Conservation (phyloP, 1,140 invertebrate species). For the Thaumatotibia leucotreta region DNA sequence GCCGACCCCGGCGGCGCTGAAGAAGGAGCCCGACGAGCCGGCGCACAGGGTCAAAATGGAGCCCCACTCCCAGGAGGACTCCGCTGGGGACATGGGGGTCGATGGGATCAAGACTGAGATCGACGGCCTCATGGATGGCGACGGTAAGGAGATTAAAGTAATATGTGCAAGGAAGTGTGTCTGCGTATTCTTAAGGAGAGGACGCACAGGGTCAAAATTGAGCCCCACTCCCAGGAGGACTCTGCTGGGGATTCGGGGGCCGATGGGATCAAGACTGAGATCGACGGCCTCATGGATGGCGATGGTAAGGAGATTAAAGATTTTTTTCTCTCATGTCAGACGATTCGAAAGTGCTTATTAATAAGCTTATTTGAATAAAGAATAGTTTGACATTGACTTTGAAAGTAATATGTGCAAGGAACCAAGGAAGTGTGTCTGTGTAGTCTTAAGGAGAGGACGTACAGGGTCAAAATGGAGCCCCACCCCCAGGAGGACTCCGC, state of each 20-base stretch:
- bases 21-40: slow-evolving; percentile 71
- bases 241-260: slow-evolving; percentile 45
- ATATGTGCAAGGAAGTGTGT: too few species aligned
- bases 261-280: slow-evolving; percentile 55
- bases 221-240: not conserved
- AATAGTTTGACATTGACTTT: too few species aligned
- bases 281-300: too few species aligned
- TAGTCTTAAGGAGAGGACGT: too few species aligned
- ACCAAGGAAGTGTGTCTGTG: too few species aligned
- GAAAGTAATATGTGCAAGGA: too few species aligned
- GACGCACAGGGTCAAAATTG: slow-evolving; percentile 56
- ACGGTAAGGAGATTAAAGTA: slow-evolving; percentile 48
- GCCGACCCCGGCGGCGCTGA: slow-evolving; percentile 66
- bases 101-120: slow-evolving; percentile 76
- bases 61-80: slow-evolving; percentile 66
- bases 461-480: too few species aligned
- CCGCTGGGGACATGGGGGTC: slow-evolving; percentile 56
- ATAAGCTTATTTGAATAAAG: too few species aligned
- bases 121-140: slow-evolving; percentile 72
- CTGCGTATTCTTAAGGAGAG: not conserved
- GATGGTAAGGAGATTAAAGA: too few species aligned
- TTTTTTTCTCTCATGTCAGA: too few species aligned
- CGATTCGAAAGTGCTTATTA: too few species aligned
- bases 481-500: too few species aligned
- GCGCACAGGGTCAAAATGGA: slow-evolving; percentile 70